phyloP scores from a whole-genome alignment of 2,113 vertebrate species.

The Pachypanchax playfairii region DNA sequence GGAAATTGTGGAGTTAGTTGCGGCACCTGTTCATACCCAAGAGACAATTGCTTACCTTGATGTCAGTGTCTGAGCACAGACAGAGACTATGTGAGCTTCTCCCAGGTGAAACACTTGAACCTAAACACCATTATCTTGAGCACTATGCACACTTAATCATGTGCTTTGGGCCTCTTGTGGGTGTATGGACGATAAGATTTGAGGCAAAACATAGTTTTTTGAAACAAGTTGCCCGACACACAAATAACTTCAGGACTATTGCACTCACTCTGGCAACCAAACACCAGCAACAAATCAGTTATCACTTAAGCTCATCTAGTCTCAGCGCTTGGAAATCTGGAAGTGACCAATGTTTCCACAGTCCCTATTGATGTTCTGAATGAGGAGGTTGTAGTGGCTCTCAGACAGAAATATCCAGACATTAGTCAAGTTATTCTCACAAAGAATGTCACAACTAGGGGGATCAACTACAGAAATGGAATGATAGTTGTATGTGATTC shows the following conservation, averaged over 20 bases:
- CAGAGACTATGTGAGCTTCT: neutral
- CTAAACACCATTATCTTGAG: constrained; percentile 45
- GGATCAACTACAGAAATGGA: constrained; percentile 23
- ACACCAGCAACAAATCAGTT: constrained; percentile 18
- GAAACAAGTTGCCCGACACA: constrained; percentile 22
- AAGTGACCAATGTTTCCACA: constrained; percentile 31
- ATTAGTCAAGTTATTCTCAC: constrained; percentile 12
- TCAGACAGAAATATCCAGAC: constrained; percentile 13
- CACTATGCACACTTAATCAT: constrained; percentile 29
- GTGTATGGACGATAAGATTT: constrained; percentile 26
- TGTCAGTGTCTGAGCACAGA: constrained; percentile 1
- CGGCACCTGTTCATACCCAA: neutral
- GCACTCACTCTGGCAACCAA: constrained; percentile 14
- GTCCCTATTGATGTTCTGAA: constrained; percentile 41
- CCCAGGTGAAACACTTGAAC: neutral
- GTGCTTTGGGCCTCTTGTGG: constrained; percentile 42
- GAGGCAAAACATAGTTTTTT: constrained; percentile 8
- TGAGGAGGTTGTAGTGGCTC: constrained; percentile 14
- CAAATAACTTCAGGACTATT: constrained; percentile 20
- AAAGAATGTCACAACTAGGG: constrained; percentile 21
- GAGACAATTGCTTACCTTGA: neutral
- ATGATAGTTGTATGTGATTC: constrained; percentile 13
- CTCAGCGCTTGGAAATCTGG: constrained; percentile 1
- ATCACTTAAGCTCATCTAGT: neutral
- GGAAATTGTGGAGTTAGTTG: too few relatives aligned